A percentile compares a stretch with the other conserved stretches of the same genome.
phyloP scores from a whole-genome alignment of 2,797 vertebrate genomes.

The Spondyliosoma cantharus region DNA sequence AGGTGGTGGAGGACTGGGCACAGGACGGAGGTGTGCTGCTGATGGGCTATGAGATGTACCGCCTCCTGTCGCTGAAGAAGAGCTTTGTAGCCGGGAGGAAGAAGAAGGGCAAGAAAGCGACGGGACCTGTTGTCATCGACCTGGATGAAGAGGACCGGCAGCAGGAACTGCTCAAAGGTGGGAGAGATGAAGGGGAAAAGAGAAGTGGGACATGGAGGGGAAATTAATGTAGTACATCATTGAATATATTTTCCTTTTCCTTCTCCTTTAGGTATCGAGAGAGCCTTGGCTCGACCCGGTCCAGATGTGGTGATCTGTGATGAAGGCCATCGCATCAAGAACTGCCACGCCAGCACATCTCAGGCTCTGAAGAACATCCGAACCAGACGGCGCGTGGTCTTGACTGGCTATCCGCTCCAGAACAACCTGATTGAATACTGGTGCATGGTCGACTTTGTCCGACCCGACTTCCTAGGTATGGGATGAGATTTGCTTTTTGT shows the following conservation, averaged over 20 bases:
- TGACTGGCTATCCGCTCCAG: slow-evolving; percentile 96
- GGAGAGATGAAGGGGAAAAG: slow-evolving; percentile 21
- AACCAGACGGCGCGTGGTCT: slow-evolving; percentile 91
- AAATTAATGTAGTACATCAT: not conserved
- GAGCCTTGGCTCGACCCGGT: slow-evolving; percentile 92
- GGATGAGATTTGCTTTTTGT: slow-evolving; percentile 22
- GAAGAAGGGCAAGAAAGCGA: slow-evolving; percentile 94
- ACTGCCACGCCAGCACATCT: slow-evolving; percentile 97
- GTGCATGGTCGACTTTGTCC: slow-evolving; percentile 99
- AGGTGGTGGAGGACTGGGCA: slow-evolving; percentile 94
- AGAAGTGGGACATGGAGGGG: not conserved
- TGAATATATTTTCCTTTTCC: not conserved
- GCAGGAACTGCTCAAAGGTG: slow-evolving; percentile 96
- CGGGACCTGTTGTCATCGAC: slow-evolving; percentile 91
- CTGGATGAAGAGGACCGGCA: slow-evolving; percentile 96
- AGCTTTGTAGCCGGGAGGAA: slow-evolving; percentile 93
- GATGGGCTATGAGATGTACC: slow-evolving; percentile 99
- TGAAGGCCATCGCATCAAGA: slow-evolving; percentile 98
- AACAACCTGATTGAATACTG: slow-evolving; percentile 99
- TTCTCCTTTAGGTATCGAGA: slow-evolving; percentile 88
- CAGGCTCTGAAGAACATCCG: slow-evolving; percentile 96
- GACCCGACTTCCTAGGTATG: slow-evolving; percentile 94
- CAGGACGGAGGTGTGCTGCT: slow-evolving; percentile 93
- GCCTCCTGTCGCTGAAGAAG: slow-evolving; percentile 96
- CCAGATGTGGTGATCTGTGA: slow-evolving; percentile 98